Base-by-base conservation (phyloP, 2,113 vertebrate genomes). In the Phaethon lepturus region DNA sequence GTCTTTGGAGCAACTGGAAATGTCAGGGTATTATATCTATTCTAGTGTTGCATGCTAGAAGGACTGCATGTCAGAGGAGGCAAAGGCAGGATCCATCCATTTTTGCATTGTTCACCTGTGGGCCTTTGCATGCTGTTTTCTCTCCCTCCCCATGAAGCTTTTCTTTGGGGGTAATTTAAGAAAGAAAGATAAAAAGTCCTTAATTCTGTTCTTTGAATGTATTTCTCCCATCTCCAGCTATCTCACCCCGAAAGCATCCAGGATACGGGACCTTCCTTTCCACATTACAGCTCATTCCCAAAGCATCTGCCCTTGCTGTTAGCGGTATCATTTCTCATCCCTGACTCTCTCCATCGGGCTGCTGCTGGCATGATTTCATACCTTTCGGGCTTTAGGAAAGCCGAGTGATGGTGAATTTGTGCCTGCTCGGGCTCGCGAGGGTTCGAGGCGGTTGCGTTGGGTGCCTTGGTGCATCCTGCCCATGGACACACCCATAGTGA, bases 1-100 rank as follows among this genome's bases (percentile, higher is more conserved):
- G 99, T 98, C 98, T 99, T 87, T 99, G 99, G 99, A 99, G 98
- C 99, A 98, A 99, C 98, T 99, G 99, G 99, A 99, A 98, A 98
- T 99, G 99, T 98, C 99, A 99, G 98, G 99, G 99, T 99, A 99
- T 97, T 97, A 73, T 96, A 67, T 98, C 97, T 97, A 7, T 98
- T 97, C 97, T 93, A 6, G 96, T 98, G 96, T 96, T 98, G 98
- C 98, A 98, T 98, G 98, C 96, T 96, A 94, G 93, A 69, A 93
- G 88, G 83, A 90, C 78, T 96, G 95, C 97, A 97, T 92, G 96
- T 68, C 95, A 92, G 67, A 71, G 89, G 91, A 83, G 89, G 92
- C 95, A 33, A 82, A 95, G 80, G 95, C 95, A 94, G 97, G 92
- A 95, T 93, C 83, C 96, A 77, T 95, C 96, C 96, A 85, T 98